Percentiles rank a stretch among this genome's conserved stretches.
phyloP scores from a whole-genome alignment of 2,888 invertebrate genomes.

The Eupelmus urozonus region DNA sequence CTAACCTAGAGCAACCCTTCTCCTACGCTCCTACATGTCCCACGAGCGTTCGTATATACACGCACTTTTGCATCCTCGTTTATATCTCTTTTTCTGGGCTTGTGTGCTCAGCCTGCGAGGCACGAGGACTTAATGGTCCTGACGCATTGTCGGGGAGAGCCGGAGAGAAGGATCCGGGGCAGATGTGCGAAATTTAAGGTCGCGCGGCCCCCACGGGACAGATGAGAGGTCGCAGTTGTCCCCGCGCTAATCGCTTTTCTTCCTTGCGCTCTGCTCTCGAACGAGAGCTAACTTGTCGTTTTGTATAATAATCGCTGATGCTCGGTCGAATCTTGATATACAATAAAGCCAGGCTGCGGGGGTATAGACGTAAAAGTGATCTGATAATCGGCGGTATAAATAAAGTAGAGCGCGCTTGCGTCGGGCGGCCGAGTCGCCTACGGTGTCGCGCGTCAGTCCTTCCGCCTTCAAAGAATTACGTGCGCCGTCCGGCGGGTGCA shows the following conservation, averaged over 20 bases:
- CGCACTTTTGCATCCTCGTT: conserved; percentile 15
- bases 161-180: conserved; percentile 67
- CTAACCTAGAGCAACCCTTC: conserved; percentile 77
- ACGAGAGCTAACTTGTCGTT: no score
- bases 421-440: no score
- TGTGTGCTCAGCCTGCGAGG: conserved; percentile 64
- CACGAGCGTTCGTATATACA: not conserved
- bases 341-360: no score
- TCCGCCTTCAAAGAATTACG: conserved; percentile 53
- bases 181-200: conserved; percentile 75
- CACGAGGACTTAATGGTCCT: conserved; percentile 70
- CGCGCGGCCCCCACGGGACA: not conserved
- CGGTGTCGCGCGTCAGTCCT: conserved; percentile 27
- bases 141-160: conserved; percentile 72
- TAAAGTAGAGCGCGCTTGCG: no score
- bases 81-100: not conserved
- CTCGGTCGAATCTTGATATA: no score
- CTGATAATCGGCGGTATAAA: no score
- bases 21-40: conserved; percentile 51
- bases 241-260: no score
- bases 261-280: no score
- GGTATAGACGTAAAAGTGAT: no score
- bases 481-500: conserved; percentile 52
- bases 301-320: no score
- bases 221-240: no score